Base-by-base conservation (phyloP, 2,113 vertebrate species). In the Phocoena phocoena region DNA sequence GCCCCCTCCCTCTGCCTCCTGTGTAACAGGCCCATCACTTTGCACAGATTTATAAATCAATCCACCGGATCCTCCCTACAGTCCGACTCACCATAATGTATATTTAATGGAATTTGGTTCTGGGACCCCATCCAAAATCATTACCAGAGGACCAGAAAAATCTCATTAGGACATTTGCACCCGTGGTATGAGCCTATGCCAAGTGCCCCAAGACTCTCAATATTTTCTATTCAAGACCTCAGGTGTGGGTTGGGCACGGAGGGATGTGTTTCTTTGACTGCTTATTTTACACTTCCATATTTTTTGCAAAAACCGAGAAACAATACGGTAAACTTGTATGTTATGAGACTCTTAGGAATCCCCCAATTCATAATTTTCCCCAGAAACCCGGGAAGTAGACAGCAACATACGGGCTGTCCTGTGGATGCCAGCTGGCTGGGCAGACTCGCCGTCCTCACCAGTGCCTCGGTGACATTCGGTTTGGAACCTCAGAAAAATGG, bases 71-170 rank as follows among this genome's bases (percentile, higher is more conserved):
- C n/a, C 77, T 65, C 68, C 50, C 50, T 47, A 55, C 25, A 13
- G 36, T 58, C 67, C 2, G 26, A 86, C 44, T 83, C 4, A 0
- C 50, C 82, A 26, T 73, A 77, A 89, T 85, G 65, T 82, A 28
- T 50, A 60, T 62, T 93, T 95, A 95, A 80, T 89, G 80, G 65
- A 83, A 84, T 93, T 80, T 81, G 80, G 38, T 76, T 86, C 95
- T 96, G 79, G 89, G 82, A 79, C 14, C 14, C 33, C n/a, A 81
- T 87, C 83, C 83, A 90, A 93, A 91, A 55, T 92, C 65, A 83
- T 81, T 55, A 89, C n/a, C 58, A 80, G n/a, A 85, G 63, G 55
- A 87, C 21, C 70, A 85, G 44, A 95, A 90, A 31, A 95, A 55
- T 38, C 82, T 60, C 25, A 25, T 25, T 21, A 58, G 50, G 80